Conservation (phyloP, 2,888 invertebrate species). For the Cyrtodaria siliqua region DNA sequence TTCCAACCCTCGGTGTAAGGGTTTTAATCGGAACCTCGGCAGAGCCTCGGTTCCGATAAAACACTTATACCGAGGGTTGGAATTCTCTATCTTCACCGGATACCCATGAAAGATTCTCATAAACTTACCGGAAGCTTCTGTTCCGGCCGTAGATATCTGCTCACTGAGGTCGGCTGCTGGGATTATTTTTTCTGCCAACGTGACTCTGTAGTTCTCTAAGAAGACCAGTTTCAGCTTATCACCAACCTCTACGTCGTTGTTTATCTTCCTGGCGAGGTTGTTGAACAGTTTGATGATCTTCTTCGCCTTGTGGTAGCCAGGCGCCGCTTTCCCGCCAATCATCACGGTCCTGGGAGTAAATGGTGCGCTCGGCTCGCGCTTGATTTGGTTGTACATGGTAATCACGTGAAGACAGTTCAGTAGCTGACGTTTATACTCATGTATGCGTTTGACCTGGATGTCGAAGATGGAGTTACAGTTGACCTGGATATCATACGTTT, state of each 20-base stretch:
- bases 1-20: no score
- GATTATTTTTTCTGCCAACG: conserved; percentile 98
- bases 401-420: conserved; percentile 97
- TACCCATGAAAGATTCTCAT: background rate
- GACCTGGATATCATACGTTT: conserved; percentile 94
- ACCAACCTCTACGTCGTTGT: conserved; percentile 98
- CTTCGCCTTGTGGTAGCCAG: conserved; percentile 99
- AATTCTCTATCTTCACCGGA: no score
- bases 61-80: no score
- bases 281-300: conserved; percentile 97
- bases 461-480: conserved; percentile 99
- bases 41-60: no score
- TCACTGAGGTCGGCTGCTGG: conserved; percentile 99
- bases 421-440: conserved; percentile 99
- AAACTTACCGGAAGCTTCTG: conserved; percentile 92
- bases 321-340: conserved; percentile 95
- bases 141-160: conserved; percentile 99
- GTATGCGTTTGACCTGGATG: conserved; percentile 97
- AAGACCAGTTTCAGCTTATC: conserved; percentile 97
- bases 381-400: conserved; percentile 98
- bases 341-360: conserved; percentile 97
- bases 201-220: conserved; percentile 99
- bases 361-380: conserved; percentile 93
- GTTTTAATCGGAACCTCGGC: no score
- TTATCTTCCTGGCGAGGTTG: conserved; percentile 96